Evolutionary conservation across 2,888 invertebrate genomes (phyloP), one percentile per base, ranked within the genome.

Genomic region (Apodemia hepburni): DNA sequence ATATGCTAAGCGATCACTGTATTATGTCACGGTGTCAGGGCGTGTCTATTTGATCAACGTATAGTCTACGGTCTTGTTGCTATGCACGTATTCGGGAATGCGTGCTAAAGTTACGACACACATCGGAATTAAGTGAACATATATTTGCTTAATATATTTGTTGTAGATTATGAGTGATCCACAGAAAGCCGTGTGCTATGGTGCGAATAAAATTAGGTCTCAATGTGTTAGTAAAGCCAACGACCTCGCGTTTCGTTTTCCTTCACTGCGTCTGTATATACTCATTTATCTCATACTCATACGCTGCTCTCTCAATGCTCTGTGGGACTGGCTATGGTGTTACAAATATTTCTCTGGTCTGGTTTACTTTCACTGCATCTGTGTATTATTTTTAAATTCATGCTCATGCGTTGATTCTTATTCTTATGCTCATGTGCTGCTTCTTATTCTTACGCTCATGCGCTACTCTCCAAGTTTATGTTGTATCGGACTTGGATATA

Each of bases 41-140:
- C 71, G 84, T 76, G 84, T 73, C 80, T 83, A 73, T 85, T 84
- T 85, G 77, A 73, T 72, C 78, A 76, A 72, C 73, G 72, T 73
- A 77, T 75, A 76, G 80, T 80, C 80, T 80, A 18, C 73, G 79
- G 76, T 68, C 73, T 73, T 76, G 81, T 82, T 81, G 71, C 79
- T 73, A 77, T 74, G 81, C 76, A 76, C 79, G 78, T 75, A 62
- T 78, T 77, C 74, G 76, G 68, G 74, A 69, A 71, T 73, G 54
- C 42, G 47, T 35, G 61, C 47, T 18, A 11, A 45, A 22, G 57
- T 59, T 59, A 47, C 59, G 59, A 45, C 17, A 42, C 12, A 54
- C 27, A 7, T 12, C 54, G 51, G 18, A 51, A 54, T 54, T 57
- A 60, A 38, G 61, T 60, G 63, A 54, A 35, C 54, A 33, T 15